Evolutionary conservation across 2,888 invertebrate species (phyloP).

Genomic region (Matsumyia berberina): DNA sequence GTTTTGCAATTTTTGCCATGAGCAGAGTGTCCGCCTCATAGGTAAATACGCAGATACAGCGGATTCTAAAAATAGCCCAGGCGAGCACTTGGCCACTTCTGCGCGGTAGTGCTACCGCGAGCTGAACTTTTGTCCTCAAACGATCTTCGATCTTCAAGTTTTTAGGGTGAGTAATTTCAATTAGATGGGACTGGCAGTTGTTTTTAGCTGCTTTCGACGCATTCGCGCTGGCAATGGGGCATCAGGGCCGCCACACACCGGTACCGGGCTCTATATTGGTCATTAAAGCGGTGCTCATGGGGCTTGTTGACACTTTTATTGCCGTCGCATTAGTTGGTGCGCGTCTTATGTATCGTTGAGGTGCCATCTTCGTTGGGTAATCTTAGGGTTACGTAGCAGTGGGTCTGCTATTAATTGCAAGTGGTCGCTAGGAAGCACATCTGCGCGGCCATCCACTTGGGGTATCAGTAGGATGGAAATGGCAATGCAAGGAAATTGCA

Average conservation of each 20-base stretch:
- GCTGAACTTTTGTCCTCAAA: conserved; percentile 71
- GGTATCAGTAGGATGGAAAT: conserved; percentile 58
- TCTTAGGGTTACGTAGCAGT: conserved; percentile 10
- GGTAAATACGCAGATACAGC: conserved; percentile 26
- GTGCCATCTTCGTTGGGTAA: conserved; percentile 23
- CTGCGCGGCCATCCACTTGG: conserved; percentile 30
- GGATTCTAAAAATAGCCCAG: conserved; percentile 59
- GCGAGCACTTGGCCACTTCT: conserved; percentile 26
- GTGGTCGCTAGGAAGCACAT: conserved; percentile 9
- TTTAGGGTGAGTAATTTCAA: conserved; percentile 73
- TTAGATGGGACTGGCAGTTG: conserved; percentile 53
- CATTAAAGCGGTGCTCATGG: conserved; percentile 61
- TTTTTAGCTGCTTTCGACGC: conserved; percentile 27
- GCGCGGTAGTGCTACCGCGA: conserved; percentile 1
- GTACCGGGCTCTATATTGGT: conserved; percentile 41
- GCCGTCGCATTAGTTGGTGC: conserved; percentile 53
- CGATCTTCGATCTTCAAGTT: conserved; percentile 65
- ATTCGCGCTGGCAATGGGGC: conserved; percentile 42
- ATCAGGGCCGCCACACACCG: conserved; percentile 50
- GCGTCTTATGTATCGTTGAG: conserved; percentile 4
- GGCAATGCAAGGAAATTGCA: conserved; percentile 47
- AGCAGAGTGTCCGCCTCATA: conserved; percentile 10
- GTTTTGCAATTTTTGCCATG: conserved; percentile 32
- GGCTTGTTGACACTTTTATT: conserved; percentile 68
- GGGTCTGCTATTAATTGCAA: conserved; percentile 6